Conservation (phyloP, 2,888 invertebrate species). For the Torymus auratus region DNA sequence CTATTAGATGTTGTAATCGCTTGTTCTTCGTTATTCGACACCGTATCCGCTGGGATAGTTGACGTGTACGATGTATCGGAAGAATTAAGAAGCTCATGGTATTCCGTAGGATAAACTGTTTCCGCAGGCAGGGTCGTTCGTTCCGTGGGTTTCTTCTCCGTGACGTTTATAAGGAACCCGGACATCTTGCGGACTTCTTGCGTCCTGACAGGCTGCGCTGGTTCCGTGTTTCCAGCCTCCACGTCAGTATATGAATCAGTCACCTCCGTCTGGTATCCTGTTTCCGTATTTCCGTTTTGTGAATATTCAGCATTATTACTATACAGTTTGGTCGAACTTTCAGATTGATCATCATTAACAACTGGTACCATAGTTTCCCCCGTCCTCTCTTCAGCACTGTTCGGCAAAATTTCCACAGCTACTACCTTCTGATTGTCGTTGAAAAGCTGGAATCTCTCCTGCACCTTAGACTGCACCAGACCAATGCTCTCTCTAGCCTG, state of each 20-base stretch:
- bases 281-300: too few relatives aligned
- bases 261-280: background rate
- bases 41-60: background rate
- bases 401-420: background rate
- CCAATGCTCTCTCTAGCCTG: conserved; percentile 61
- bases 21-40: background rate
- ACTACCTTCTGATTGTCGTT: conserved; percentile 3
- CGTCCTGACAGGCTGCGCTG: background rate
- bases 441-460: conserved; percentile 25
- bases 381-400: background rate
- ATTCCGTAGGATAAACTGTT: background rate
- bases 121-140: background rate
- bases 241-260: background rate
- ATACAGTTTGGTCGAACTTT: background rate
- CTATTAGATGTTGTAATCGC: background rate
- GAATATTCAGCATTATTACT: background rate
- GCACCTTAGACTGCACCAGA: conserved; percentile 46
- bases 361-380: background rate
- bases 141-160: conserved; percentile 12
- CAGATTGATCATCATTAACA: background rate
- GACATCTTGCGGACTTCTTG: conserved; percentile 37
- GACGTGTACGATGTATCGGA: background rate
- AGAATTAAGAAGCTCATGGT: conserved; percentile 14
- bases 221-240: background rate
- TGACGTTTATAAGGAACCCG: conserved; percentile 33